Evolutionary conservation across 2,888 invertebrate genomes (phyloP), one percentile per base, ranked within the genome.

Genomic region (Caenorhabditis panamensis): DNA sequence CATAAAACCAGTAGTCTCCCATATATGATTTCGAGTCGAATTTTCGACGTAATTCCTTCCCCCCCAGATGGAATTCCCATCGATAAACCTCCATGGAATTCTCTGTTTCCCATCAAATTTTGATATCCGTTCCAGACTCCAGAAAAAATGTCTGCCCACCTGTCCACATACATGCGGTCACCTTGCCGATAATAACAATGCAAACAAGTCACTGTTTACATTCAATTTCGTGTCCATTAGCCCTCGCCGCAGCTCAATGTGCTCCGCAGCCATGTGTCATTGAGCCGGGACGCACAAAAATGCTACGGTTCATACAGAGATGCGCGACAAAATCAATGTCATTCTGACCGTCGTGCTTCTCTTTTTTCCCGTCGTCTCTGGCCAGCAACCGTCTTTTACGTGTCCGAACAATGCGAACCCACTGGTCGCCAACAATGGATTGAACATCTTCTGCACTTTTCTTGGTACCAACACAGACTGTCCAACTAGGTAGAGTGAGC

Each of bases 401-500:
- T 82, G 82, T 63, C 75, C 79, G 28, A 75, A 73, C 58, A 75
- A 64, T 54, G 78, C 73, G 58, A 79, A 78, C 56, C 79, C 82
- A 41, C 59, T 79, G 28, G 75, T 82, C 11, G 59, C 80, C 22
- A 75, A 77, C 24, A 72, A 67, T 53, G 84, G 85, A 9, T 64
- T 71, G 26, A 87, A 87, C 61, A 54, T 85, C 9, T 87, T 85
- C 66, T 87, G 87, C 58, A 77, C 76, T 8, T 75, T 78, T 0
- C 71, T 49, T 18, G 87, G 85, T 8, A 49, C 63, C 4, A 79
- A 75, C 51, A 77, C 77, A 11, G 82, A 79, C n/a, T 87, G 87
- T 41, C 87, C 87, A 11, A 79, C 79, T 11, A 78, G 80, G 84
- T 84, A 61, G 13, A 13, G n/a, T 53, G 18, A n/a, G 5, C 8